These are phyloP conservation scores for Liasis olivaceus DNA, from an alignment of 2,797 vertebrate species.

Conservation along the genomic window DNA sequence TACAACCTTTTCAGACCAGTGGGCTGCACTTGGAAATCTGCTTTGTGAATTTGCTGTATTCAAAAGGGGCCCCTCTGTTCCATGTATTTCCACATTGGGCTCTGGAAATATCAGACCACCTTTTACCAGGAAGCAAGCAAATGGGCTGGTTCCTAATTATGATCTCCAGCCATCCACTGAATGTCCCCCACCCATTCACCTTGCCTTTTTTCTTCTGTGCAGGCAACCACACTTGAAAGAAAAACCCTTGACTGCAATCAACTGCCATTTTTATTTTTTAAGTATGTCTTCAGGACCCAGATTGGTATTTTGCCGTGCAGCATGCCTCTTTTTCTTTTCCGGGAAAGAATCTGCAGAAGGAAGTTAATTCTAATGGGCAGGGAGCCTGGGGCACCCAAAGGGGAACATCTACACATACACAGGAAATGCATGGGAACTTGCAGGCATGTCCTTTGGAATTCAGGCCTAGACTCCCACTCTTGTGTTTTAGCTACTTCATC, in stretches of 20 bases:
- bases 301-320: not conserved
- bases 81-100: not conserved
- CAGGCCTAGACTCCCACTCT: too few relatives aligned
- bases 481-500: not conserved
- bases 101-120: not conserved
- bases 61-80: not conserved
- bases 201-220: not conserved
- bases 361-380: not conserved
- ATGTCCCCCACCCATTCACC: not conserved
- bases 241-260: not conserved
- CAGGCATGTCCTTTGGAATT: not conserved
- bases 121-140: not conserved
- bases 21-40: not conserved
- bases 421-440: not conserved
- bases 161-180: not conserved
- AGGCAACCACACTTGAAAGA: not conserved
- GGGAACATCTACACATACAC: not conserved
- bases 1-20: not conserved
- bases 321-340: not conserved
- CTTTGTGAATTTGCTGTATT: not conserved
- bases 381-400: not conserved
- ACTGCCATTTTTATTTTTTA: not conserved
- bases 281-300: not conserved
- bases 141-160: not conserved
- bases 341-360: not conserved